Percentiles rank a stretch among this genome's conserved stretches.
These are phyloP conservation scores for Torymus tubicola DNA, from an alignment of 2,888 invertebrate genomes.

Conservation along the genomic window DNA sequence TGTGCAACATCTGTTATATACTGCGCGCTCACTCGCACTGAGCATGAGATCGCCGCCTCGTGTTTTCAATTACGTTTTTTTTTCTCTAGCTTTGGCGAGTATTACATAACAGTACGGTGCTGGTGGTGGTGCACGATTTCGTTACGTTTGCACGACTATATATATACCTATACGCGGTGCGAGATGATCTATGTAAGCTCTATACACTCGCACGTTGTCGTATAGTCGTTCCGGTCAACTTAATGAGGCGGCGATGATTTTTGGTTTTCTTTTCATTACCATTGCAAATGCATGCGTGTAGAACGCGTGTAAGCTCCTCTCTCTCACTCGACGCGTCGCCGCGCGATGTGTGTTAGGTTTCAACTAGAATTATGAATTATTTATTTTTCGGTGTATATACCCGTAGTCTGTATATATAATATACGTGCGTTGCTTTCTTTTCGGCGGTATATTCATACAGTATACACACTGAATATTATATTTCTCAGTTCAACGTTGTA, in stretches of 20 bases:
- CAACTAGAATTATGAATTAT: conserved; percentile 44
- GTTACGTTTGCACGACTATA: no score
- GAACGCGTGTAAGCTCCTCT: no score
- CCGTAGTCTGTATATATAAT: no score
- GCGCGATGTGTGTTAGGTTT: conserved; percentile 5
- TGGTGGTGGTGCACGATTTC: neutral
- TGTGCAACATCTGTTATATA: conserved; percentile 1
- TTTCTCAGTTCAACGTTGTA: no score
- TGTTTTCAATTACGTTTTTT: conserved; percentile 8
- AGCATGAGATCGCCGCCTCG: neutral
- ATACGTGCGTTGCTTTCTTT: no score
- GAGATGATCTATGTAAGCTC: conserved; percentile 1
- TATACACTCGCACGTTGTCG: neutral
- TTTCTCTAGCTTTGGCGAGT: neutral
- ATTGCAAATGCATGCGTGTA: conserved; percentile 23
- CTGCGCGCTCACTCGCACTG: neutral
- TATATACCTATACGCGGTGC: neutral
- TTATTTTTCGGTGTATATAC: neutral
- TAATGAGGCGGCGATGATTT: conserved; percentile 26
- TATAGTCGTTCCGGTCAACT: conserved; percentile 12
- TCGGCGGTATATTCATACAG: no score
- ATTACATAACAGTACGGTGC: conserved; percentile 1
- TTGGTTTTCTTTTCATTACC: conserved; percentile 34
- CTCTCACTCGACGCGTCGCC: neutral
- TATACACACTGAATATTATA: no score